Conservation (phyloP, 2,888 invertebrate genomes). For the Odontocolon sp. region DNA sequence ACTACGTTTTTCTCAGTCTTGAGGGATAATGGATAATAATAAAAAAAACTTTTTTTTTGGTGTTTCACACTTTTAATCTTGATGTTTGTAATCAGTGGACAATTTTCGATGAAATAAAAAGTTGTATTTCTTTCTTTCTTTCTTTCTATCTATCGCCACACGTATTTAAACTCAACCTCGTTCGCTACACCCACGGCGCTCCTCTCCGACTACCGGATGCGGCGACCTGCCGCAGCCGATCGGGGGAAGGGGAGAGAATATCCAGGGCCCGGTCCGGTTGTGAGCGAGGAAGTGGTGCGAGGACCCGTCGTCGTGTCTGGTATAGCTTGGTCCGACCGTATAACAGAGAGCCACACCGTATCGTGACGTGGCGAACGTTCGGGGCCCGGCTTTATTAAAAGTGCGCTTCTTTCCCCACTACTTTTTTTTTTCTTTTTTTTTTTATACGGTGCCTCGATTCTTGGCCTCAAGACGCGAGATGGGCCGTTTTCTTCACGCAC, state of each 20-base stretch:
- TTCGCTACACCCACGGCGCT: conserved; percentile 39
- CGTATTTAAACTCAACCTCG: conserved; percentile 1
- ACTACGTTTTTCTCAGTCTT: too few relatives aligned
- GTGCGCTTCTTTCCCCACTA: background rate
- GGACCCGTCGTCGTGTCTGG: conserved; percentile 5
- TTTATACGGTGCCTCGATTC: background rate
- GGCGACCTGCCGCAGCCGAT: conserved; percentile 44
- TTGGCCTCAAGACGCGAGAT: background rate
- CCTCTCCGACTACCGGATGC: conserved; percentile 44
- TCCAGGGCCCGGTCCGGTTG: conserved; percentile 1
- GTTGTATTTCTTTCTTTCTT: too few relatives aligned
- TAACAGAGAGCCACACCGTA: conserved; percentile 22
- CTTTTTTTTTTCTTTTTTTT: background rate
- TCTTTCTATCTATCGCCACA: too few relatives aligned
- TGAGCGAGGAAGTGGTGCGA: conserved; percentile 31
- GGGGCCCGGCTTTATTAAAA: background rate
- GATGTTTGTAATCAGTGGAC: too few relatives aligned
- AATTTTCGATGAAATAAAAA: too few relatives aligned
- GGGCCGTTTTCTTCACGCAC: conserved; percentile 15
- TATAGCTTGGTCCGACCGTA: too few relatives aligned
- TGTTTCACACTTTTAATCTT: too few relatives aligned
- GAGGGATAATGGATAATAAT: too few relatives aligned
- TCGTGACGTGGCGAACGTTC: conserved; percentile 33
- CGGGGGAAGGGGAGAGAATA: conserved; percentile 14
- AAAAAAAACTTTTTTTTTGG: too few relatives aligned